Percentiles rank a stretch among this genome's conserved stretches.
These are phyloP conservation scores for Apamea sordens DNA, from an alignment of 2,888 invertebrate genomes.

Conservation along the genomic window DNA sequence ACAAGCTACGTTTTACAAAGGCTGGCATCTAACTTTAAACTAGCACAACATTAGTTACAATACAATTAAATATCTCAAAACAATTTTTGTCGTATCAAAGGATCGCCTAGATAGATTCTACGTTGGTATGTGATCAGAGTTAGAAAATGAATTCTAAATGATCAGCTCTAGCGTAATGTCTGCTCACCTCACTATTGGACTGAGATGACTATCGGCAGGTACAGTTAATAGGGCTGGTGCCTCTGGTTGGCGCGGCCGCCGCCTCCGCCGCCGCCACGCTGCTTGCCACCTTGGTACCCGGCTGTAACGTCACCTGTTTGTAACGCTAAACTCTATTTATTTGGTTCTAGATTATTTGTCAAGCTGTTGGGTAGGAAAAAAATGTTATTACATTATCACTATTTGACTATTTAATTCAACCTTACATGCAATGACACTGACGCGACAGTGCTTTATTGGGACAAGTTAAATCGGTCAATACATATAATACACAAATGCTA, in stretches of 20 bases:
- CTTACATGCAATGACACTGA: slow-evolving; percentile 52
- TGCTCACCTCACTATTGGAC: slow-evolving; percentile 87
- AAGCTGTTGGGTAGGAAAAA: slow-evolving; percentile 55
- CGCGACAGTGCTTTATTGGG: slow-evolving; percentile 33
- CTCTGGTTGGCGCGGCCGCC: slow-evolving; percentile 95
- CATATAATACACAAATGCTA: slow-evolving; percentile 54
- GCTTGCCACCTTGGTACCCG: slow-evolving; percentile 95
- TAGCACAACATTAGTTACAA: slow-evolving; percentile 12
- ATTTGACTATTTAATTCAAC: slow-evolving; percentile 36
- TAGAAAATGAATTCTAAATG: slow-evolving; percentile 8
- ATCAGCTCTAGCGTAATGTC: slow-evolving; percentile 27
- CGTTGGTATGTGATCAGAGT: slow-evolving; percentile 1
- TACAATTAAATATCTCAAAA: slow-evolving; percentile 10
- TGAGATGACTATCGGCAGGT: slow-evolving; percentile 88
- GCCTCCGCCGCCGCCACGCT: slow-evolving; percentile 94
- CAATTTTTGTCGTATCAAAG: background rate
- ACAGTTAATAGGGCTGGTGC: slow-evolving; percentile 95
- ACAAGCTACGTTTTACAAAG: slow-evolving; percentile 45
- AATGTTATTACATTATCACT: slow-evolving; percentile 43
- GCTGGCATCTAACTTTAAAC: slow-evolving; percentile 2
- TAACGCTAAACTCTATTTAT: slow-evolving; percentile 63
- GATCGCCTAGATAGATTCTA: slow-evolving; percentile 16
- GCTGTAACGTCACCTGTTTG: slow-evolving; percentile 81
- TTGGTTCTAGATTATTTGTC: slow-evolving; percentile 51
- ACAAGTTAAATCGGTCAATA: slow-evolving; percentile 51